phyloP scores from a whole-genome alignment of 2,888 invertebrate species.

The Eupeodes latifasciatus region DNA sequence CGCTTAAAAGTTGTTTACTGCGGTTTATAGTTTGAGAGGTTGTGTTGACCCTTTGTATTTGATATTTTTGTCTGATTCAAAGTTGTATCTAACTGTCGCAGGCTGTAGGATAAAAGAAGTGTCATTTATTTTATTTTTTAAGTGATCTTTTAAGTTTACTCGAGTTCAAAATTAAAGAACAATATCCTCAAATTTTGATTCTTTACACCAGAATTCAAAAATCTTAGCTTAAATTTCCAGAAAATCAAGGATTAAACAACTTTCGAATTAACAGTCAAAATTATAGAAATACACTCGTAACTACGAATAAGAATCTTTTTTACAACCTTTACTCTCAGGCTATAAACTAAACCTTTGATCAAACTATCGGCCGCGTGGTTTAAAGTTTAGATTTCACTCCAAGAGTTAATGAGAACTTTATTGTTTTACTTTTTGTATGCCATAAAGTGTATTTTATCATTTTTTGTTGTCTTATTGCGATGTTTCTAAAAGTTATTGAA shows the following conservation, averaged over 20 bases:
- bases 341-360: background rate
- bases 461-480: background rate
- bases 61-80: background rate
- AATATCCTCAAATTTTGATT: too few relatives aligned
- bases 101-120: too few relatives aligned
- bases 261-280: too few relatives aligned
- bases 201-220: too few relatives aligned
- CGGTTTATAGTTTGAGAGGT: conserved; percentile 52
- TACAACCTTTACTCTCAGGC: background rate
- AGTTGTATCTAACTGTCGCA: too few relatives aligned
- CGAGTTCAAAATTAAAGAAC: too few relatives aligned
- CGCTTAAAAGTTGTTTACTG: conserved; percentile 54
- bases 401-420: conserved; percentile 66
- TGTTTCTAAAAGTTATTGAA: conserved; percentile 20
- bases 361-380: conserved; percentile 17
- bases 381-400: conserved; percentile 64
- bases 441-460: conserved; percentile 11
- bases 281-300: too few relatives aligned
- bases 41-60: conserved; percentile 10
- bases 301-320: background rate
- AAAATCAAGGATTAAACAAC: too few relatives aligned
- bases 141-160: too few relatives aligned
- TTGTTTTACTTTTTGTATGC: conserved; percentile 33
- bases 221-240: too few relatives aligned
- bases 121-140: too few relatives aligned